These are phyloP conservation scores for Dryocosmus kuriphilus DNA, from an alignment of 2,888 invertebrate genomes.

Conservation along the genomic window DNA sequence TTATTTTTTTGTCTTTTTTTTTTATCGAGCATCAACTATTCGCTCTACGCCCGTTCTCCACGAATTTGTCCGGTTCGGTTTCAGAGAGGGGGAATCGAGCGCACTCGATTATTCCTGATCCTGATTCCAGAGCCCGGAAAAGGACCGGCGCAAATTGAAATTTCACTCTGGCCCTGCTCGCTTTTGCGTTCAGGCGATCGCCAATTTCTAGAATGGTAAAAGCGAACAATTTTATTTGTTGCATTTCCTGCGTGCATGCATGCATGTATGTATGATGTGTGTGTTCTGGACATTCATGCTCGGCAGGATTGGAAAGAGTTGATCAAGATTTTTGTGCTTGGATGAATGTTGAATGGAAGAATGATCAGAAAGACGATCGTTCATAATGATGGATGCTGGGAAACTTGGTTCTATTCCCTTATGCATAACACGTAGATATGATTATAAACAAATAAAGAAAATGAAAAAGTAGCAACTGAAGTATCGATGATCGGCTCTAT, in stretches of 20 bases:
- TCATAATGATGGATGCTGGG: no score
- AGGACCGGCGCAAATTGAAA: slow-evolving; percentile 27
- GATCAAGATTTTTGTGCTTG: slow-evolving; percentile 7
- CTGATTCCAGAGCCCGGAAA: slow-evolving; percentile 31
- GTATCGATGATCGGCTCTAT: no score
- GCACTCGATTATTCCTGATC: slow-evolving; percentile 37
- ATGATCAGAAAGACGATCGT: not conserved
- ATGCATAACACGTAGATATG: no score
- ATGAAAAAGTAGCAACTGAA: no score
- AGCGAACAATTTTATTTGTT: slow-evolving; percentile 33
- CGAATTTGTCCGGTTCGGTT: slow-evolving; percentile 30
- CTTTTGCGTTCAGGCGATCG: slow-evolving; percentile 32
- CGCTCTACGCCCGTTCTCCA: slow-evolving; percentile 36
- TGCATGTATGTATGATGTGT: not conserved
- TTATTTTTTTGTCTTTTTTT: slow-evolving; percentile 51
- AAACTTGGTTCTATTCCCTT: no score
- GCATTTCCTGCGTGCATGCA: not conserved
- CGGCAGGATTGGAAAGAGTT: not conserved
- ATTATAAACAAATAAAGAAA: no score
- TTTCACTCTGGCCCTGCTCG: slow-evolving; percentile 26
- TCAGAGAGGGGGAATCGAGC: slow-evolving; percentile 7
- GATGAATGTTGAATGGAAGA: slow-evolving; percentile 12
- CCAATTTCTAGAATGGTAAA: slow-evolving; percentile 25
- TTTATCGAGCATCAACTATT: slow-evolving; percentile 63
- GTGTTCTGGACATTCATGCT: not conserved